Conservation (phyloP, 1,140 invertebrate species). For the Sarcophaga peregrina region DNA sequence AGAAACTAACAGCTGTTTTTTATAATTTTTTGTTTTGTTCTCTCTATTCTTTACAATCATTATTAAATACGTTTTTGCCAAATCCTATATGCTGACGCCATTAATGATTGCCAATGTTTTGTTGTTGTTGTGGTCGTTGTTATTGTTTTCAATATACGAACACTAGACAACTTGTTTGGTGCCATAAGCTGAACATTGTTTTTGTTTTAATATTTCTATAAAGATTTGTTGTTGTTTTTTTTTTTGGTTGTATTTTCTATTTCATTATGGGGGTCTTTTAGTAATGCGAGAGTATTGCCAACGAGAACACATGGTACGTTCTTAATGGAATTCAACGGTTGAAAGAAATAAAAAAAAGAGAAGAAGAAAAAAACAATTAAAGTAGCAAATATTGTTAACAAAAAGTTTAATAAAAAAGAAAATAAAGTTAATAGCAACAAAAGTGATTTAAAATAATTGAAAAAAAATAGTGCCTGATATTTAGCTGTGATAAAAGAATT, state of each 20-base stretch:
- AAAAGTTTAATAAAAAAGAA: too few relatives aligned
- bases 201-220: too few relatives aligned
- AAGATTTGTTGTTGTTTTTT: neutral
- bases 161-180: neutral
- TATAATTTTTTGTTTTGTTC: neutral
- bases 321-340: neutral
- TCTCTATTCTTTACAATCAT: neutral
- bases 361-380: too few relatives aligned
- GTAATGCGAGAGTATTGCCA: conserved; percentile 19
- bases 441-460: neutral
- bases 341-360: too few relatives aligned
- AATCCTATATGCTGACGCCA: too few relatives aligned
- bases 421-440: too few relatives aligned
- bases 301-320: neutral
- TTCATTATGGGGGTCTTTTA: neutral
- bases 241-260: neutral
- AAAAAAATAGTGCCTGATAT: neutral
- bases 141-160: neutral
- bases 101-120: neutral
- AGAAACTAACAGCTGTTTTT: too few relatives aligned
- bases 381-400: too few relatives aligned
- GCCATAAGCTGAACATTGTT: neutral
- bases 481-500: too few relatives aligned
- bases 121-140: neutral
- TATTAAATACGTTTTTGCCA: too few relatives aligned